Evolutionary conservation across 2,797 vertebrate species (phyloP), one percentile per base, ranked within the genome.

Genomic region (Centropyge bicolor): DNA sequence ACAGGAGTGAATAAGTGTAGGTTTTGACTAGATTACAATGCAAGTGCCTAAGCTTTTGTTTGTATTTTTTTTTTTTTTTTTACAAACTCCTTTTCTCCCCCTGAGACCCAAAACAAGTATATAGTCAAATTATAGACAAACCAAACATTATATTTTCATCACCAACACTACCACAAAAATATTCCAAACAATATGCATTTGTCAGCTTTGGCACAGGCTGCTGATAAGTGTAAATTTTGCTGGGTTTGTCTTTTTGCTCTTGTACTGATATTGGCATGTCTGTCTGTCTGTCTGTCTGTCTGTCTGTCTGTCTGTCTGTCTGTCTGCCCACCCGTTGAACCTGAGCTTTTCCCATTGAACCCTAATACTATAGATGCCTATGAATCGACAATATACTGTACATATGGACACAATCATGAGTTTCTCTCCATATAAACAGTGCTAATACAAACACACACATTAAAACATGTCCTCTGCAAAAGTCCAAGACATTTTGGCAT

Each of bases 401-500:
- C 90, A 92, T 87, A 87, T 88, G 84, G 88, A 94, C 89, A 92
- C 88, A 90, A 91, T 93, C 91, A 88, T 91, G 81, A 86, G 74
- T 90, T 89, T 88, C 78, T 91, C 80, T 89, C 88, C 85, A 86
- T 91, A 92, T 83, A 90, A 91, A 92, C 92, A 90, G 89, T 94
- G 92, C 89, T 89, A 87, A 91, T 92, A 91, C 87, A 90, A 90
- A 89, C 86, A 92, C 75, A 90, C 88, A 90, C 86, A 88, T 88
- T 88, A 89, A 88, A 89, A 91, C 83, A 86, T 81, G 69, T 91
- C 87, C 66, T 91, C 82, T 90, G 85, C 71, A 88, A 90, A 92
- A 84, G 85, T 91, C 86, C 85, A 89, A 91, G 87, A 92, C 85
- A 92, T 92, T 94, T 96, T 95, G 94, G 94, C 94, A 91, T 94